These are phyloP conservation scores for Rhadina sibilatrix DNA, from an alignment of 2,113 vertebrate genomes.

Conservation along the genomic window DNA sequence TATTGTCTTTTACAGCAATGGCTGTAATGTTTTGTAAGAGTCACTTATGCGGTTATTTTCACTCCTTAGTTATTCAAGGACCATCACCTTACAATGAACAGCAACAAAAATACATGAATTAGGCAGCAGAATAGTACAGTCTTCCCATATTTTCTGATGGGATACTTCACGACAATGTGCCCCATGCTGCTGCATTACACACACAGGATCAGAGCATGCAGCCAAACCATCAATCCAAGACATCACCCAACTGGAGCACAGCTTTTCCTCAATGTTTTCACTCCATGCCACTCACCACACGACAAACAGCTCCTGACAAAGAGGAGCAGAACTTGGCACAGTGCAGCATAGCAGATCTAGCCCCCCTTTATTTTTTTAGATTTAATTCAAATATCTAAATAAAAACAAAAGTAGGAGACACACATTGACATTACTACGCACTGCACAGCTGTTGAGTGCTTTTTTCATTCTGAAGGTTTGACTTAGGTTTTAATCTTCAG, in stretches of 20 bases:
- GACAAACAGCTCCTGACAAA: not conserved
- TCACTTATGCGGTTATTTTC: not conserved
- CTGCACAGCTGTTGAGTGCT: not conserved
- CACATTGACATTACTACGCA: too few species aligned
- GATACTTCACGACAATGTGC: not conserved
- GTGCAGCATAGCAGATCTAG: not conserved
- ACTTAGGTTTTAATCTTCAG: not conserved
- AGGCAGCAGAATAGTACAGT: not conserved
- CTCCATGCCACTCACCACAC: not conserved
- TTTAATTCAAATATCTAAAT: not conserved
- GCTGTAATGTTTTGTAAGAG: not conserved
- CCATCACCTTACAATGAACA: not conserved
- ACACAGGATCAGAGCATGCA: fast-evolving
- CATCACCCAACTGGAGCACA: not conserved
- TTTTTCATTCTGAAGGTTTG: not conserved
- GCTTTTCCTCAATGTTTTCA: not conserved
- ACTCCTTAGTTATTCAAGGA: not conserved
- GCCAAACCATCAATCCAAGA: not conserved
- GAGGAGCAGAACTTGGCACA: not conserved
- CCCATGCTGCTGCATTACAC: not conserved
- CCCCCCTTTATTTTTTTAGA: not conserved
- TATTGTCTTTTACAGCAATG: not conserved
- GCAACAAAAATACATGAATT: not conserved
- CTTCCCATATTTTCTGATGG: not conserved
- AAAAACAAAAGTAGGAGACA: not conserved